A percentile compares a stretch with the other conserved stretches of the same genome.
phyloP scores from a whole-genome alignment of 2,797 vertebrate genomes.

The Phataginus tricuspis region DNA sequence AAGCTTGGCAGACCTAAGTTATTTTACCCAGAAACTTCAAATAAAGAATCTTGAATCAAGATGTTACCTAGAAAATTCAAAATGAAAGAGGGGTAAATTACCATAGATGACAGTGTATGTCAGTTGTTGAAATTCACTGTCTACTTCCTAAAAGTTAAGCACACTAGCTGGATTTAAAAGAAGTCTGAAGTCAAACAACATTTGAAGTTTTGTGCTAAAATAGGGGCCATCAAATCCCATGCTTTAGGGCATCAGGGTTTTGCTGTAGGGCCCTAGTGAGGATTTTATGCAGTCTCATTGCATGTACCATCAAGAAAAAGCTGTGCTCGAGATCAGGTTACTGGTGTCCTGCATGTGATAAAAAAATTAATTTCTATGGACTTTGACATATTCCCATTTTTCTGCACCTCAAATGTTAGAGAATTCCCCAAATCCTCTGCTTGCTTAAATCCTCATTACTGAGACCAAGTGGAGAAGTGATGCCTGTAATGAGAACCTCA shows the following conservation, averaged over 20 bases:
- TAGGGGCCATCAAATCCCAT: neutral
- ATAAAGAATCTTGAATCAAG: neutral
- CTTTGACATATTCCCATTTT: neutral
- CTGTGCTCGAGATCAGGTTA: neutral
- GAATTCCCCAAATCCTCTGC: neutral
- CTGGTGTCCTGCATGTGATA: neutral
- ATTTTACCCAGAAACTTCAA: constrained; percentile 56
- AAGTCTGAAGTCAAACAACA: constrained; percentile 34
- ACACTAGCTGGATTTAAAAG: neutral
- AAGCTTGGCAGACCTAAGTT: neutral
- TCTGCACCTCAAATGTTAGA: neutral
- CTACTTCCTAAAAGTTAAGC: neutral
- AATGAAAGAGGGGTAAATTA: constrained; percentile 33
- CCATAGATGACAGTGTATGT: neutral
- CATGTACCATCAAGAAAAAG: constrained; percentile 24
- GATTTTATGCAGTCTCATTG: neutral
- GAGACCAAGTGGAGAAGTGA: neutral
- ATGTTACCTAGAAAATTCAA: neutral
- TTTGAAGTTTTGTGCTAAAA: neutral
- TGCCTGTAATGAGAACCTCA: neutral
- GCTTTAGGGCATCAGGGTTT: constrained; percentile 11
- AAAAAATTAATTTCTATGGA: neutral
- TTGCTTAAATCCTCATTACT: neutral
- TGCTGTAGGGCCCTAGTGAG: neutral
- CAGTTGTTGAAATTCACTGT: constrained; percentile 32